These are phyloP conservation scores for Falco concolor DNA, from an alignment of 2,797 vertebrate species.

Conservation along the genomic window DNA sequence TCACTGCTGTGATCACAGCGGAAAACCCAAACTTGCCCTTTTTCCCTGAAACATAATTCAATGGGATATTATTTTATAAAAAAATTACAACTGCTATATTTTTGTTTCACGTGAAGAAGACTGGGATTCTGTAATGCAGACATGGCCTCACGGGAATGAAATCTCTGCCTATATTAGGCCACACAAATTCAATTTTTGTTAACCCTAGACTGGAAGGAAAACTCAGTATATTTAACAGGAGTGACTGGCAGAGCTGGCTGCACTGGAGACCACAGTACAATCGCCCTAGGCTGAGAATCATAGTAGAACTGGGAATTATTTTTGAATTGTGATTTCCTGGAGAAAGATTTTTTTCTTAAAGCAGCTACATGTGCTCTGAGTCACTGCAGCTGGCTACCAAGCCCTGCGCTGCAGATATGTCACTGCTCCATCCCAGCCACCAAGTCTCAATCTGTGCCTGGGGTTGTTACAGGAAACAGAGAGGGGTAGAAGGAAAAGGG, in stretches of 20 bases:
- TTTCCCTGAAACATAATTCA: neutral
- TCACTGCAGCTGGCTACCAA: neutral
- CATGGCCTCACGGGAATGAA: slow-evolving; percentile 39
- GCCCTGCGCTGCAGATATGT: neutral
- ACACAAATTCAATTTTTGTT: slow-evolving; percentile 29
- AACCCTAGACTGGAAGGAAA: slow-evolving; percentile 21
- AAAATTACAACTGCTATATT: neutral
- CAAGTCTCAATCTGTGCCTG: neutral
- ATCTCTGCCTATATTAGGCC: slow-evolving; percentile 39
- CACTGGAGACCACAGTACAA: neutral
- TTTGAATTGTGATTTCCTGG: slow-evolving; percentile 4
- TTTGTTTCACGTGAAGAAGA: slow-evolving; percentile 43
- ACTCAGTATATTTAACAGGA: neutral
- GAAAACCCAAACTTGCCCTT: neutral
- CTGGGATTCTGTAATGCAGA: slow-evolving; percentile 19
- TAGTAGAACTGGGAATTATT: slow-evolving; percentile 48
- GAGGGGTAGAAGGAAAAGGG: neutral
- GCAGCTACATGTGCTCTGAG: neutral
- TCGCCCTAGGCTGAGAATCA: slow-evolving; percentile 39
- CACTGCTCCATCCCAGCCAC: neutral
- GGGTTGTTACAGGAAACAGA: neutral
- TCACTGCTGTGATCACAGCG: neutral
- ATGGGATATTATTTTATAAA: neutral
- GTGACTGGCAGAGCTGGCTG: neutral
- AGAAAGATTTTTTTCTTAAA: neutral